Conservation (phyloP, 2,888 invertebrate species). For the Spilosoma lubricipeda region DNA sequence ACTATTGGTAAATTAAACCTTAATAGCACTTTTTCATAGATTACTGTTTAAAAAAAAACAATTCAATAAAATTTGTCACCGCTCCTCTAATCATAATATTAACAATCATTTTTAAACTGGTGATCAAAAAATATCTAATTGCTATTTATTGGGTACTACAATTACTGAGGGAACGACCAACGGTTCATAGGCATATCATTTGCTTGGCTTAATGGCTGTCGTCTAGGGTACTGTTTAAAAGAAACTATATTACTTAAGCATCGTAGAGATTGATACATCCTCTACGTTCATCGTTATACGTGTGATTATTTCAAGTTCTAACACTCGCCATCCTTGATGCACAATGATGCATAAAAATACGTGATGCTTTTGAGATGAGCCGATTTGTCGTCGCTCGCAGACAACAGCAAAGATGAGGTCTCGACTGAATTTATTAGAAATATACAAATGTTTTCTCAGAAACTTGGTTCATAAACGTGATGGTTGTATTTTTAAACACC, state of each 20-base stretch:
- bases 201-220: neutral
- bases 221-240: neutral
- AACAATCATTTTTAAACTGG: neutral
- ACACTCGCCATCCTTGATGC: constrained; percentile 62
- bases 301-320: constrained; percentile 41
- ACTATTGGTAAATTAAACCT: no score
- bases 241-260: no score
- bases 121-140: neutral
- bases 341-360: constrained; percentile 63
- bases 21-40: no score
- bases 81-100: neutral
- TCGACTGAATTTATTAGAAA: constrained; percentile 19
- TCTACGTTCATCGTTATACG: neutral
- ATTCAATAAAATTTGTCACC: no score
- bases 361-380: constrained; percentile 66
- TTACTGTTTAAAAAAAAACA: no score
- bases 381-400: constrained; percentile 57
- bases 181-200: neutral
- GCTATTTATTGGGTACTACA: neutral
- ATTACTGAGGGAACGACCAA: neutral
- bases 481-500: constrained; percentile 11
- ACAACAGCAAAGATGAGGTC: constrained; percentile 29
- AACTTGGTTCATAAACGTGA: constrained; percentile 11
- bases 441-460: constrained; percentile 22
- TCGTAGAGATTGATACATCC: neutral